These are phyloP conservation scores for Sceliomorpha sp. DNA, from an alignment of 2,888 invertebrate genomes.

Conservation along the genomic window DNA sequence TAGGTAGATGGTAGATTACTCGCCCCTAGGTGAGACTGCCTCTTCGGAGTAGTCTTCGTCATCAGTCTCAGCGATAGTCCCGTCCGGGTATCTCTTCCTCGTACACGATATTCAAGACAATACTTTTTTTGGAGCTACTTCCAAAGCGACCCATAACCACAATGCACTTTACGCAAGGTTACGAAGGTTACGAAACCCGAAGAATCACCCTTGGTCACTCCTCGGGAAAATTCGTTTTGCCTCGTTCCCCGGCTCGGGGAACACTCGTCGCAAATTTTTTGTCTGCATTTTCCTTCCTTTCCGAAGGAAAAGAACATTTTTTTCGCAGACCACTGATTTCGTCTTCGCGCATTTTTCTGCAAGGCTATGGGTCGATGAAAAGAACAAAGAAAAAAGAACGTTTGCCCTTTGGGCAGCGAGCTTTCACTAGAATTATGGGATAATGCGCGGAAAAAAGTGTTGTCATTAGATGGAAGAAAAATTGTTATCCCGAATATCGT, in stretches of 20 bases:
- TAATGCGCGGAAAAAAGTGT: not conserved
- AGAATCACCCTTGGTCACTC: not conserved
- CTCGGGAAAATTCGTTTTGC: not conserved
- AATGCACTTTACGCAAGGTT: conserved; percentile 21
- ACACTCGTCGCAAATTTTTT: no score
- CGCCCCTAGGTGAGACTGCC: conserved; percentile 78
- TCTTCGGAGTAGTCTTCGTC: conserved; percentile 76
- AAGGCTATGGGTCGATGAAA: conserved; percentile 60
- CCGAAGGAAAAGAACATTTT: no score
- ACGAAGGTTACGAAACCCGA: not conserved
- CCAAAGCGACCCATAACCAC: conserved; percentile 48
- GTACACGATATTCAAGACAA: conserved; percentile 67
- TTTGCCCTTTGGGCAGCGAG: conserved; percentile 49
- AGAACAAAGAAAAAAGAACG: conserved; percentile 23
- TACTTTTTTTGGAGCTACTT: conserved; percentile 18
- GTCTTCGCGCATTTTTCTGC: conserved; percentile 2
- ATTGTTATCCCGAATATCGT: conserved; percentile 25
- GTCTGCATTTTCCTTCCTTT: no score
- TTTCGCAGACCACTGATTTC: no score
- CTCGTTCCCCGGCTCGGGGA: no score
- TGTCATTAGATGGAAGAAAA: conserved; percentile 17
- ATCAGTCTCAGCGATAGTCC: conserved; percentile 73
- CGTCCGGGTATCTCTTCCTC: conserved; percentile 69
- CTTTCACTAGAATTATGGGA: conserved; percentile 70
- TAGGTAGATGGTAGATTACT: conserved; percentile 80